phyloP scores from a whole-genome alignment of 1,140 invertebrate genomes.

The Lamellibrachia luymesi region DNA sequence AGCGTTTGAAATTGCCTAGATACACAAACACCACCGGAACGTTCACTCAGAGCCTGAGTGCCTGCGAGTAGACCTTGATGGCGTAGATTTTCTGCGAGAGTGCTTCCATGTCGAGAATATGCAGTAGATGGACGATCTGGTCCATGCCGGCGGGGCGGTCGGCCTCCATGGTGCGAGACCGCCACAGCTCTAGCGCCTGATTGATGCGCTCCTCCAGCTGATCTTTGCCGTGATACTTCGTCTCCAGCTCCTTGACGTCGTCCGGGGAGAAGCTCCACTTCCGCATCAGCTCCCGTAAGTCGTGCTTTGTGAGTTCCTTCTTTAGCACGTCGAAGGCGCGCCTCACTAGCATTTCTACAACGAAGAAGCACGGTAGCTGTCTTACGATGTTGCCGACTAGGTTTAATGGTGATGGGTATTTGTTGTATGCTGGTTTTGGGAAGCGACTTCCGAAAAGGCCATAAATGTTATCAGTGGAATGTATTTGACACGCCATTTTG shows the following conservation, averaged over 20 bases:
- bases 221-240: slow-evolving; percentile 46
- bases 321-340: slow-evolving; percentile 49
- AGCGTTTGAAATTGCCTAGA: not conserved
- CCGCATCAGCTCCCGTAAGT: slow-evolving; percentile 48
- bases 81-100: slow-evolving; percentile 40
- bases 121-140: slow-evolving; percentile 48
- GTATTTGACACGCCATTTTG: not conserved
- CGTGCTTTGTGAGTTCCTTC: slow-evolving; percentile 43
- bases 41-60: slow-evolving; percentile 37
- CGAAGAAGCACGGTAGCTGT: not conserved
- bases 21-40: not conserved
- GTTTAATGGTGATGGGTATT: not conserved
- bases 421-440: not conserved
- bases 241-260: slow-evolving; percentile 46
- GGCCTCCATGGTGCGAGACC: slow-evolving; percentile 36
- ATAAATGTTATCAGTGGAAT: not conserved
- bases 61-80: slow-evolving; percentile 49
- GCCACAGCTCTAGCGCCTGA: slow-evolving; percentile 45
- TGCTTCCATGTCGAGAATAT: slow-evolving; percentile 47
- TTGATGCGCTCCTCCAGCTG: slow-evolving; percentile 43
- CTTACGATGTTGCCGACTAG: not conserved
- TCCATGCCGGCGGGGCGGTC: slow-evolving; percentile 40
- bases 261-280: slow-evolving; percentile 49
- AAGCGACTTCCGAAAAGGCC: not conserved
- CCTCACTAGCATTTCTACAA: slow-evolving; percentile 45